phyloP scores from a whole-genome alignment of 2,113 vertebrate genomes.

The Prietella phreatophila region DNA sequence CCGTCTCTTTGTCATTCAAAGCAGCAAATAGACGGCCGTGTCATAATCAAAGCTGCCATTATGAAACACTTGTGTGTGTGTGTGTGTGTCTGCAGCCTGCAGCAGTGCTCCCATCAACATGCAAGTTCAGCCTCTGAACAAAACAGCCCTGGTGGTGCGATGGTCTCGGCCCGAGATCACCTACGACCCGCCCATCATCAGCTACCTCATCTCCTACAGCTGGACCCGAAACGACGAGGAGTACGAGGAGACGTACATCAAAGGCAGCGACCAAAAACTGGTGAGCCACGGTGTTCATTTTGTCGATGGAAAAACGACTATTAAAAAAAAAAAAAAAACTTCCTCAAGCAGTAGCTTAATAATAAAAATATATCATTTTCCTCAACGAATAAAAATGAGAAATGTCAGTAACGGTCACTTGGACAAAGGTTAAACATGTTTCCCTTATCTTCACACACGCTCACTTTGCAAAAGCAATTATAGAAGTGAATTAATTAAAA shows the following conservation, averaged over 20 bases:
- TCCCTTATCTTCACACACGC: not conserved
- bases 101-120: slow-evolving; percentile 93
- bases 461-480: not conserved
- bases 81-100: slow-evolving; percentile 74
- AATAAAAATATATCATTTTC: not conserved
- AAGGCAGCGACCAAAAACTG: slow-evolving; percentile 90
- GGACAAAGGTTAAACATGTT: not conserved
- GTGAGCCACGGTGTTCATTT: slow-evolving; percentile 68
- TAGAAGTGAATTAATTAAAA: not conserved
- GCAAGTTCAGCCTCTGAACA: slow-evolving; percentile 93
- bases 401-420: not conserved
- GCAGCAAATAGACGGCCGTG: not conserved
- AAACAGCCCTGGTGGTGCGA: slow-evolving; percentile 85
- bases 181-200: slow-evolving; percentile 94
- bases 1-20: slow-evolving; percentile 3
- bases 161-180: slow-evolving; percentile 87
- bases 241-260: slow-evolving; percentile 92
- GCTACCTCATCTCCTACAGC: slow-evolving; percentile 95
- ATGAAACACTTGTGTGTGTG: not conserved
- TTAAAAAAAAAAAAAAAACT: not conserved
- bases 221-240: slow-evolving; percentile 95
- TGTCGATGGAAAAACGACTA: not conserved
- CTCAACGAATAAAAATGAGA: not conserved
- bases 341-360: not conserved
- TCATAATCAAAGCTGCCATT: not conserved